Evolutionary conservation across 2,888 invertebrate genomes (phyloP), one percentile per base, ranked within the genome.

Genomic region (Pyrochroa serraticornis): DNA sequence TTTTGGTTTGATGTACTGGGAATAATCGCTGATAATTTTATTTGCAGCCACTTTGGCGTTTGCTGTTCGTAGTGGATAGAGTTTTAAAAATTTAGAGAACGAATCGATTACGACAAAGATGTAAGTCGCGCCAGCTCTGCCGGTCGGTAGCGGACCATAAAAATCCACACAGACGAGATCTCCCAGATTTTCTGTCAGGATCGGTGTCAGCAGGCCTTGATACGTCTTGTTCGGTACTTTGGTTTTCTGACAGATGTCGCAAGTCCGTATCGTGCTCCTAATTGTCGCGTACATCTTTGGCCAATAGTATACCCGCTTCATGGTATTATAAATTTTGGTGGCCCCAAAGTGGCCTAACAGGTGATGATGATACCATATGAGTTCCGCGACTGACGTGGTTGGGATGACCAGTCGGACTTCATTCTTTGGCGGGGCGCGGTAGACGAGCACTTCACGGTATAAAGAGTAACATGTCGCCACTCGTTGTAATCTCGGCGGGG

Each of bases 61-160:
- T 1, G 66, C 71, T 36, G 56, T 41, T 35, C 55, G 58, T 5
- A 65, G 9, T 1, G 67, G 55, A 42, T 67, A 71, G 2, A 69
- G 31, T 38, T 52, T 58, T 2, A 69, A 57, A 50, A 60, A 67
- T 46, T 71, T 70, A 5, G 63, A 62, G 38, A 70, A 70, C 6
- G 44, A 30, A 39, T 71, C 67, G 1, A 71, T 51, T 3, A 63
- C 47, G 0, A 71, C 68, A 9, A 71, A 64, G 13, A 70, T 54
- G 32, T 65, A 65, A 6, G 63, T 36, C 1, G 63, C 60, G 1
- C 58, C 47, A n/a, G 46, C 60, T 2, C 57, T 42, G 6, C 63
- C 57, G 12, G 37, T 12, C 2, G 67, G 68, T 63, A 60, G 10
- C 1, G 60, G 56, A 5, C 60, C 60, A 9, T 39, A 60, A 13